Conservation (phyloP, 2,888 invertebrate species). For the Lasioglossum figueresi region DNA sequence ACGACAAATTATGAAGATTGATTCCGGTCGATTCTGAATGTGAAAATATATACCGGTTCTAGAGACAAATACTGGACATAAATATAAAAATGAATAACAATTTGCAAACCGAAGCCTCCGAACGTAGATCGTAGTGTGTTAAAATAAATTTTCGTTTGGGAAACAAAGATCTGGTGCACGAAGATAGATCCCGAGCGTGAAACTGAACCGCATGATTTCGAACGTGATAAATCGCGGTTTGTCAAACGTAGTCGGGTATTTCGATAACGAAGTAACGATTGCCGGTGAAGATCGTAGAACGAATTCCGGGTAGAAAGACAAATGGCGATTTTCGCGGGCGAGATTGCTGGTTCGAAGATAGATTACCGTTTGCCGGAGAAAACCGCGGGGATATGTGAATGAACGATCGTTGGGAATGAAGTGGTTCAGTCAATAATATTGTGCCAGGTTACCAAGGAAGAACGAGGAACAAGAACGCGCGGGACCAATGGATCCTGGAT, state of each 20-base stretch:
- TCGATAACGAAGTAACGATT: slow-evolving; percentile 6
- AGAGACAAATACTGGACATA: not conserved
- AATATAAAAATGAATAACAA: too few relatives aligned
- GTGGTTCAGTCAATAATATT: slow-evolving; percentile 18
- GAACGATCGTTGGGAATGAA: not conserved
- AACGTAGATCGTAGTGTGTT: too few relatives aligned
- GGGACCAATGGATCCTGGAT: slow-evolving; percentile 56
- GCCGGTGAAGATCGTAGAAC: not conserved
- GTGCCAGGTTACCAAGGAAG: slow-evolving; percentile 31
- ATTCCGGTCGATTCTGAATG: not conserved
- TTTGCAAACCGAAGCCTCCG: too few relatives aligned
- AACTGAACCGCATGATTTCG: not conserved
- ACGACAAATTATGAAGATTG: not conserved
- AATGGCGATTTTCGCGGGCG: not conserved
- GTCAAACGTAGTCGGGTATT: not conserved
- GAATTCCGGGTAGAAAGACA: not conserved
- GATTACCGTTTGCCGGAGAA: not conserved
- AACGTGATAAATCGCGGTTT: not conserved
- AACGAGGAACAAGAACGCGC: slow-evolving; percentile 50
- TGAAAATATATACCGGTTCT: not conserved
- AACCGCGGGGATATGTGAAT: not conserved
- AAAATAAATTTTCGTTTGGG: not conserved
- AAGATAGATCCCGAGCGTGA: not conserved
- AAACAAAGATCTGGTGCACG: not conserved
- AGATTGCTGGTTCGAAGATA: not conserved